Evolutionary conservation across 1,140 invertebrate genomes (phyloP).

Genomic region (Apis cerana): DNA sequence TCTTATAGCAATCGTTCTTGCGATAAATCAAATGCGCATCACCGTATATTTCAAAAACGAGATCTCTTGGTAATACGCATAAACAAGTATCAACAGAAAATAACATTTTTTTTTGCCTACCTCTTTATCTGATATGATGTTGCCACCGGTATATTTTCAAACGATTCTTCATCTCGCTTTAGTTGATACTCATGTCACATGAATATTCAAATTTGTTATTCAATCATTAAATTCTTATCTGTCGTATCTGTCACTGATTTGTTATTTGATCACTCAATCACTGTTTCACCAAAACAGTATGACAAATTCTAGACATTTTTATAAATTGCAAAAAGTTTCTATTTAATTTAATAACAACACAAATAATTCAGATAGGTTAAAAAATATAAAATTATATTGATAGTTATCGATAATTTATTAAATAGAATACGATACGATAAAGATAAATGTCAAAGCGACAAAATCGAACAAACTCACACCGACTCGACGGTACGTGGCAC

Average conservation of each 20-base stretch:
- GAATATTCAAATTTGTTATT: background rate
- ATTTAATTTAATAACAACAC: background rate
- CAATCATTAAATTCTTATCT: background rate
- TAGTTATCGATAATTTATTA: background rate
- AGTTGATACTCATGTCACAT: no score
- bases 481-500: slow-evolving; percentile 64
- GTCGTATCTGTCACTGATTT: background rate
- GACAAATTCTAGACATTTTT: background rate
- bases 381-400: background rate
- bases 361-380: background rate
- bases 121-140: slow-evolving; percentile 9
- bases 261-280: background rate
- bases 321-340: background rate
- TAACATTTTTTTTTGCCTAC: slow-evolving; percentile 13
- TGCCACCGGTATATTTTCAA: background rate
- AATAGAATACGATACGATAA: no score
- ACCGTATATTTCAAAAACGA: background rate
- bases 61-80: background rate
- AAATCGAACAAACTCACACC: background rate
- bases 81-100: background rate
- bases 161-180: slow-evolving; percentile 5
- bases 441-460: background rate
- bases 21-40: slow-evolving; percentile 25
- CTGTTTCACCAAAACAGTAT: background rate
- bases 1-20: background rate